Base-by-base conservation (phyloP, 1,140 invertebrate genomes). In the Drosophila elegans region DNA sequence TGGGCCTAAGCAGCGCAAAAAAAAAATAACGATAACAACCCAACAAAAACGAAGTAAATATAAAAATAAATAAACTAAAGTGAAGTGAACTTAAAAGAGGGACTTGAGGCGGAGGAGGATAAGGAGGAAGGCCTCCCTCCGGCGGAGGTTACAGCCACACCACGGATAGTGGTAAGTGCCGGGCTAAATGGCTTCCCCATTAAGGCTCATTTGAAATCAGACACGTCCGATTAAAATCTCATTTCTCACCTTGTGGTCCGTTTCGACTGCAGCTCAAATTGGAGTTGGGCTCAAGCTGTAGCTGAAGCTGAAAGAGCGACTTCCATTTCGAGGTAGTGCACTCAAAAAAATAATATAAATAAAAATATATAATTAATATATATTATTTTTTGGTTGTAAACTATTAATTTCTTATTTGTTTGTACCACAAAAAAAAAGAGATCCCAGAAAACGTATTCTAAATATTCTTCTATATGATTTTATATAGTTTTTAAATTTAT, bases 151-250 rank as follows among this genome's bases (percentile, higher is more conserved):
- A 51, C 57, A 44, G 69, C 69, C 72, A 41, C 51, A 57, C 64
- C 67, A 36, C 46, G 67, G 64, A 57, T 71, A 71, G 67, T 57
- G 74, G 78, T 82, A 81, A 88, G 62, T 80, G 84, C 78, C 69
- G 78, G 45, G 72, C 80, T 90, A 90, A 90, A 90, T 90, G 91
- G 91, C 73, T 86, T 75, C 76, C 90, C 91, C 91, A 92, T 92
- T 92, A 92, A 92, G 82, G 91, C 91, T 92, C 91, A 92, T 92
- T 92, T 91, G 91, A 91, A 92, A 92, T 92, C 91, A 91, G 91
- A 92, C 91, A 92, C 91, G 91, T 92, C 91, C 91, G 91, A 92
- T 92, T 91, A 92, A 92, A 92, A 92, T 92, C 91, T 92, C 88
- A 92, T 92, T 92, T 92, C 91, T 92, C 91, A 92, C 91, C 91